Evolutionary conservation across 2,888 invertebrate species (phyloP), one percentile per base, ranked within the genome.

Genomic region (Hypsopygia costalis): DNA sequence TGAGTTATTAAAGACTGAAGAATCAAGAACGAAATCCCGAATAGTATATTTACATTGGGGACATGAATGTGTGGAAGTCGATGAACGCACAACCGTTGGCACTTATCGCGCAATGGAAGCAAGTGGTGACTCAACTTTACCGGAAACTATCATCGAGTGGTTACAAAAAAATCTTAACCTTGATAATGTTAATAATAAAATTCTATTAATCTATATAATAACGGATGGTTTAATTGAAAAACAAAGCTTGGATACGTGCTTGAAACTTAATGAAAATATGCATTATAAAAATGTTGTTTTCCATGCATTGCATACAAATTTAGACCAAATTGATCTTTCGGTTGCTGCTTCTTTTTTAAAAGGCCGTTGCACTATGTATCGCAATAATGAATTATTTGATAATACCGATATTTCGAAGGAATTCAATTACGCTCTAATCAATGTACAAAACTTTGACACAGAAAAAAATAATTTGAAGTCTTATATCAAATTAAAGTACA

Each of bases 401-500:
- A 45, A 44, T 12, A 49, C 43, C n/a, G 49, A 71, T 55, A 57
- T 71, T 45, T 58, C 64, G 4, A 41, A 54, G 6, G 59, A 57
- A n/a, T 70, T 51, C 42, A 56, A 67, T 39, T 71, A 71, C 34
- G 52, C 52, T 16, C 49, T 51, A 28, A 57, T 71, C 3, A 62
- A 51, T 3, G 5, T 51, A 2, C 41, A 55, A 1, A 71, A 66
- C 34, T 71, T 67, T 52, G 31, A 3, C 8, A 10, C 12, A 0
- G 57, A 64, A 47, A 69, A 51, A 50, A 54, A 69, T 3, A 32
- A 40, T 9, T 41, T 71, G 10, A 60, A 54, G 22, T 69, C 70
- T 36, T 71, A 71, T 36, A 66, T 71, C 6, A 64, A 49, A 40
- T 47, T 67, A 6, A 70, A 69, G 46, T 69, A 48, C 21, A 53